Percentiles rank a stretch among this genome's conserved stretches.
phyloP scores from a whole-genome alignment of 2,888 invertebrate species.

The Dynastes maya region DNA sequence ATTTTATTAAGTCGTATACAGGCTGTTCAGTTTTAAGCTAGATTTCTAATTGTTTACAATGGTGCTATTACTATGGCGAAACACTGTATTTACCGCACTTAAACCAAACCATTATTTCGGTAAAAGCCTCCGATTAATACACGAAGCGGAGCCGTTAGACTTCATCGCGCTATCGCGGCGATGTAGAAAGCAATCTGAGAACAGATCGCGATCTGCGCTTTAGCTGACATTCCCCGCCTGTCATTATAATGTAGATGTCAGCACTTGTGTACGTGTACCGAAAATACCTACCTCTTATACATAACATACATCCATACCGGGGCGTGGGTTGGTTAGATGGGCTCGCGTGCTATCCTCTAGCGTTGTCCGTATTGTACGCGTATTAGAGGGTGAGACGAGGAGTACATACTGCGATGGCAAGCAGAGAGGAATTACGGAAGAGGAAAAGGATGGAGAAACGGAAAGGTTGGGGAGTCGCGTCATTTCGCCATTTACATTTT shows the following conservation, averaged over 20 bases:
- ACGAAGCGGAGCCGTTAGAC: not conserved
- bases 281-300: too few relatives aligned
- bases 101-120: not conserved
- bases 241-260: constrained; percentile 31
- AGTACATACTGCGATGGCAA: too few relatives aligned
- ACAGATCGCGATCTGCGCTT: constrained; percentile 26
- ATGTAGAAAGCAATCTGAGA: constrained; percentile 16
- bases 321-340: not conserved
- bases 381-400: too few relatives aligned
- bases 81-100: too few relatives aligned
- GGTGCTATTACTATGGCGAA: too few relatives aligned
- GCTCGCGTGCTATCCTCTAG: too few relatives aligned
- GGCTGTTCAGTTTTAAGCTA: too few relatives aligned
- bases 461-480: not conserved
- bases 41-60: too few relatives aligned
- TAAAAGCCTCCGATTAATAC: constrained; percentile 12
- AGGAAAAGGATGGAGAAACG: not conserved
- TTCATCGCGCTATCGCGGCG: not conserved
- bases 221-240: constrained; percentile 11
- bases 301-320: too few relatives aligned
- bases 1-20: too few relatives aligned
- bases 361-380: too few relatives aligned
- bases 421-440: not conserved
- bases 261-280: not conserved
- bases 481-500: constrained; percentile 32